Conservation (phyloP, 2,113 vertebrate species). For the Fregetta grallaria region DNA sequence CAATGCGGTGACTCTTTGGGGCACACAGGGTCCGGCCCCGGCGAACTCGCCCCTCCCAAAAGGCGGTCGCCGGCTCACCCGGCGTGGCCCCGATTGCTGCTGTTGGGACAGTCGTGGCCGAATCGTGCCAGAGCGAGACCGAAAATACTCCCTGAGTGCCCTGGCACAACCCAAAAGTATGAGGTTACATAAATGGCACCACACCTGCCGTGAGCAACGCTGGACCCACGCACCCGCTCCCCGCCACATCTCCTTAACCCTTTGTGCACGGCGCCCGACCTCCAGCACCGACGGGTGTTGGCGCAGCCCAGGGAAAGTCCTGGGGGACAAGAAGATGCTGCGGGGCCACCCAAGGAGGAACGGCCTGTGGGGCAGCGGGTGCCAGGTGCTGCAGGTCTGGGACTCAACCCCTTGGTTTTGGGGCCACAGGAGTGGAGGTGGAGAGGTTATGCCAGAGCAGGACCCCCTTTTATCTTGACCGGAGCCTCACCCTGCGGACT, state of each 20-base stretch:
- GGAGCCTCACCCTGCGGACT: rapidly evolving
- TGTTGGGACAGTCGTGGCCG: background rate
- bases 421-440: background rate
- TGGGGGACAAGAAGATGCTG: background rate
- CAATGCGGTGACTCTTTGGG: background rate
- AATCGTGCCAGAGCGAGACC: background rate
- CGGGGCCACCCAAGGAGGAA: rapidly evolving
- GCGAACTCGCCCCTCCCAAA: background rate
- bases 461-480: background rate
- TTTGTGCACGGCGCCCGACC: rapidly evolving
- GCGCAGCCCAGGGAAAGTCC: rapidly evolving
- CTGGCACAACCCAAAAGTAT: background rate
- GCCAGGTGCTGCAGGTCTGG: background rate
- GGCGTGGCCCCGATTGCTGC: rapidly evolving
- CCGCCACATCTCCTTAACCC: constrained; percentile 8
- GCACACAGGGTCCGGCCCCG: background rate
- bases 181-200: constrained; percentile 39
- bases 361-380: rapidly evolving
- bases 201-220: constrained; percentile 52
- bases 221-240: background rate
- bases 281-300: rapidly evolving
- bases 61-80: background rate
- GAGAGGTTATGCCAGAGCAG: background rate
- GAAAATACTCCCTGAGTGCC: background rate
- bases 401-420: background rate